Evolutionary conservation across 2,888 invertebrate genomes (phyloP), one percentile per base, ranked within the genome.

Genomic region (Polymixis flavicincta): DNA sequence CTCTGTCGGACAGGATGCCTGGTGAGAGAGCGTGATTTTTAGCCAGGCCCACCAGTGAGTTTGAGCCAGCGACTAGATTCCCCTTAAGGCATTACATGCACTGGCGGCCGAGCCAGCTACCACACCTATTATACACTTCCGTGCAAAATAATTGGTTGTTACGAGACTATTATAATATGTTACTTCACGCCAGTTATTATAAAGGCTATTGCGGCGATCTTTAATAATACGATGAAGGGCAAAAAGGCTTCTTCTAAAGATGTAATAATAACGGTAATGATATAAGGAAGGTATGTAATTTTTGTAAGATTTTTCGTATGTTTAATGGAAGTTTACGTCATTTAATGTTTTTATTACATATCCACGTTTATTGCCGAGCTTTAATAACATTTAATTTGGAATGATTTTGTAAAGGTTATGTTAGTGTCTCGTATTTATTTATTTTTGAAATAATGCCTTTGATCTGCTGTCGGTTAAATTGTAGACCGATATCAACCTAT

Each of bases 61-160:
- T 32, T 4, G 32, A 32, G 32, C 32, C 2, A 2, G 4, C 32
- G 32, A 4, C 32, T 32, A 32, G 32, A 4, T 32, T 32, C 32
- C 32, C 32, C 32, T 32, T 32, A 37, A 37, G 37, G 5, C 54
- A 72, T 80, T 76, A 70, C 50, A 37, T 75, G 54, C 71, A 78
- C 74, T 80, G 71, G 42, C 69, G 60, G 81, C 68, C 73, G 70
- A 76, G 75, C 83, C 76, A 80, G 78, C 86, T 76, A 83, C 80
- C 78, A 77, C 74, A 84, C 66, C 85, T 87, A 87, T 87, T 87
- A 87, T 83, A 86, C 85, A 90, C 89, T 90, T 87, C 90, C 89
- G 88, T 86, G 90, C 90, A 83, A 89, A 90, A 88, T 90, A 89
- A 90, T 90, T 88, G 89, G 71, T 77, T 74, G 85, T 87, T 85